A percentile compares a stretch with the other conserved stretches of the same genome.
These are phyloP conservation scores for Thecocarcelia acutangulata DNA, from an alignment of 2,888 invertebrate species.

Conservation along the genomic window DNA sequence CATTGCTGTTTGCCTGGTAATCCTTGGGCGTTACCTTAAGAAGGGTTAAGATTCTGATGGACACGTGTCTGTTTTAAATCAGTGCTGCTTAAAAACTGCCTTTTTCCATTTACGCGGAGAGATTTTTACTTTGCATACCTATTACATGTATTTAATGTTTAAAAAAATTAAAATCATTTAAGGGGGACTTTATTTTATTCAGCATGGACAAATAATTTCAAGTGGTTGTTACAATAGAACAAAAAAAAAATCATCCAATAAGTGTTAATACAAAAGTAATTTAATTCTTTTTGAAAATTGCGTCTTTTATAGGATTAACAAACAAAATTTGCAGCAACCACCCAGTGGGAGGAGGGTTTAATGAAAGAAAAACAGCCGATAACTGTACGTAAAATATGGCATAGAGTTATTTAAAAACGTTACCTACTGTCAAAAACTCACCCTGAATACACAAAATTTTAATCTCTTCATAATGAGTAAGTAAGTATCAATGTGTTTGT, in stretches of 20 bases:
- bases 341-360: conserved; percentile 65
- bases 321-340: conserved; percentile 29
- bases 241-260: conserved; percentile 57
- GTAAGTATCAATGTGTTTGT: no score
- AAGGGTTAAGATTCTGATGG: conserved; percentile 81
- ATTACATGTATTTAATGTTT: background rate
- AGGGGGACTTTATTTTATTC: conserved; percentile 26
- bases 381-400: conserved; percentile 10
- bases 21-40: conserved; percentile 82
- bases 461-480: no score
- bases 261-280: conserved; percentile 63
- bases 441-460: conserved; percentile 6
- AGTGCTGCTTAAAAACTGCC: conserved; percentile 38
- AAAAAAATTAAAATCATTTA: background rate
- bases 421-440: conserved; percentile 20
- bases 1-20: conserved; percentile 77
- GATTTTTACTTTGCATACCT: conserved; percentile 23
- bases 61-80: conserved; percentile 79
- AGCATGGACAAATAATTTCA: conserved; percentile 19
- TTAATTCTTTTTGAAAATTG: conserved; percentile 21
- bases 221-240: conserved; percentile 47
- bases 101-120: conserved; percentile 15
- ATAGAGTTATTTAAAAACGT: no score
- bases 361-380: conserved; percentile 10
- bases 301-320: conserved; percentile 36